These are phyloP conservation scores for Camarhynchus parvulus DNA, from an alignment of 2,113 vertebrate species.

Conservation along the genomic window DNA sequence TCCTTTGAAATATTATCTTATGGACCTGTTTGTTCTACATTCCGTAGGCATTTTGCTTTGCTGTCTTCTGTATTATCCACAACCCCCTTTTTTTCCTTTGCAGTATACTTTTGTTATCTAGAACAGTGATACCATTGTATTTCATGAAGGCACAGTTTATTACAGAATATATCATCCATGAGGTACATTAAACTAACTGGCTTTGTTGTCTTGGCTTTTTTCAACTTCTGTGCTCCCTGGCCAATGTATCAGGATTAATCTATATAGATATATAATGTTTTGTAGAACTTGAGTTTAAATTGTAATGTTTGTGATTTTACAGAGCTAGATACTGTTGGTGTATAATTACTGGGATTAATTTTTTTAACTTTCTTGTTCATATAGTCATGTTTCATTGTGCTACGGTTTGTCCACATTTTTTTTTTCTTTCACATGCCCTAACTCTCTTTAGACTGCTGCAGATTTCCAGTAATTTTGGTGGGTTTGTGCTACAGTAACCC, in stretches of 20 bases:
- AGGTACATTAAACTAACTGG: neutral
- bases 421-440: neutral
- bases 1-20: neutral
- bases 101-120: neutral
- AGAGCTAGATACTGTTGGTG: neutral
- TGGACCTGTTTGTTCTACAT: neutral
- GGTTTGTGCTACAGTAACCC: neutral
- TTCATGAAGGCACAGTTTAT: neutral
- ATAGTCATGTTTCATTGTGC: neutral
- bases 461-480: neutral
- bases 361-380: neutral
- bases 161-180: neutral
- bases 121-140: neutral
- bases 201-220: neutral
- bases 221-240: neutral
- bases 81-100: neutral
- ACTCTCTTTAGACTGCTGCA: neutral
- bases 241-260: neutral
- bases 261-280: neutral
- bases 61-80: neutral
- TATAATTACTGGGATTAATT: neutral
- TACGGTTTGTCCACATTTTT: neutral
- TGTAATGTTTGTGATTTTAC: neutral
- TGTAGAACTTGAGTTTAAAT: neutral
- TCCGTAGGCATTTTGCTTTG: neutral